Percentiles rank a stretch among this genome's conserved stretches.
Evolutionary conservation across 2,888 invertebrate genomes (phyloP).

Genomic region (Heteromyza rotundicornis): DNA sequence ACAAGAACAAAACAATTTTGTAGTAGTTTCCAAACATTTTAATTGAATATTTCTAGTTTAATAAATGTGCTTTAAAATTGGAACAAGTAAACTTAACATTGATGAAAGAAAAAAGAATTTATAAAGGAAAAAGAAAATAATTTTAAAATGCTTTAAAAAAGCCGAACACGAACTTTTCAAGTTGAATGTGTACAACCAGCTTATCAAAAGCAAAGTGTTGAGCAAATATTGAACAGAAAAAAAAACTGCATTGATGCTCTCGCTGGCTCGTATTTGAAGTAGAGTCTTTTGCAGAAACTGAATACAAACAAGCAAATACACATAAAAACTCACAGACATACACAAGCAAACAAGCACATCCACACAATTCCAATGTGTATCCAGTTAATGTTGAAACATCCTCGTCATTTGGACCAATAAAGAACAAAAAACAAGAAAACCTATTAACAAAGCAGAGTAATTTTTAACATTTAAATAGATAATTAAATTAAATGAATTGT

Average conservation of each 20-base stretch:
- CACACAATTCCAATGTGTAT: slow-evolving; percentile 36
- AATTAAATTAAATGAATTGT: not conserved
- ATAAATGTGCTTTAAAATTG: slow-evolving; percentile 13
- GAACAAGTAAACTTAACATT: not conserved
- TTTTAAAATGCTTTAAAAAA: too few relatives aligned
- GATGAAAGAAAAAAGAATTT: too few relatives aligned
- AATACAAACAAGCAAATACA: not conserved
- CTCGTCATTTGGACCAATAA: slow-evolving; percentile 45
- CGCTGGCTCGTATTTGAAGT: too few relatives aligned
- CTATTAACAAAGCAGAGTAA: slow-evolving; percentile 29
- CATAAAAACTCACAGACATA: not conserved
- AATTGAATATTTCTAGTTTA: not conserved
- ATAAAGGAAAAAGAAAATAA: too few relatives aligned
- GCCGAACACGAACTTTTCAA: too few relatives aligned
- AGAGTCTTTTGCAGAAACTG: too few relatives aligned
- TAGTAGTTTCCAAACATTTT: not conserved
- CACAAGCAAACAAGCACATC: slow-evolving; percentile 18
- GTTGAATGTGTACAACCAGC: too few relatives aligned
- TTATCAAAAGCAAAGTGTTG: too few relatives aligned
- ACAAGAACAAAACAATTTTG: slow-evolving; percentile 18
- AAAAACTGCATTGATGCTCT: too few relatives aligned
- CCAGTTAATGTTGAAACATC: slow-evolving; percentile 41
- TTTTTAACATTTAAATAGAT: not conserved
- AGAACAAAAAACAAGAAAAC: slow-evolving; percentile 28
- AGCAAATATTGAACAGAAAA: too few relatives aligned